These are phyloP conservation scores for Knipowitschia caucasica DNA, from an alignment of 2,797 vertebrate species.

Conservation along the genomic window DNA sequence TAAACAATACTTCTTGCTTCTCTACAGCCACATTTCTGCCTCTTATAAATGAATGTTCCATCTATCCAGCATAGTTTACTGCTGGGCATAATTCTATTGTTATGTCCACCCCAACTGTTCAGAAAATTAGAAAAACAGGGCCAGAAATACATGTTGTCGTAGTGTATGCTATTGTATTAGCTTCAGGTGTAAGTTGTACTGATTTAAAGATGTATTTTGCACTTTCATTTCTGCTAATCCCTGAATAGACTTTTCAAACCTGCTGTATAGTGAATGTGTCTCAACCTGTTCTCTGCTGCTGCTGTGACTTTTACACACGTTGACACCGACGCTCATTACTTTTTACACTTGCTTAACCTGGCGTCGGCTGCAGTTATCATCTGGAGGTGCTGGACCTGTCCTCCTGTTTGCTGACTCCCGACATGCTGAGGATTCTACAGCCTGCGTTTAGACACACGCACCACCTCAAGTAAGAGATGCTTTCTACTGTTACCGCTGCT, in stretches of 20 bases:
- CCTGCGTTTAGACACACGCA: constrained; percentile 83
- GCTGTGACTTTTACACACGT: neutral
- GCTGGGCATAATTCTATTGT: no score
- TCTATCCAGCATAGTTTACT: no score
- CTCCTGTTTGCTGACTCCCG: constrained; percentile 83
- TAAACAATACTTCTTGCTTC: no score
- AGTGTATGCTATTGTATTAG: no score
- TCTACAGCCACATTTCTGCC: no score
- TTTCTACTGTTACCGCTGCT: neutral
- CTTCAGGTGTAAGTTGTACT: no score
- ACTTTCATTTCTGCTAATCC: neutral
- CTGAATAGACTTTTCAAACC: neutral
- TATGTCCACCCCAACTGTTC: no score
- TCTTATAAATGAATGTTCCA: no score
- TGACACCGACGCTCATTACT: neutral
- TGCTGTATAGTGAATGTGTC: neutral
- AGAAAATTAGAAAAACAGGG: no score
- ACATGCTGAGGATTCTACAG: constrained; percentile 76
- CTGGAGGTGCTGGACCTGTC: constrained; percentile 87
- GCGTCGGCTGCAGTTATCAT: constrained; percentile 50
- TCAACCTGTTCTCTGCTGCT: neutral
- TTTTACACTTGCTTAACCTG: neutral
- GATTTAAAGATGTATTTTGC: no score
- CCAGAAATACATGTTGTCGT: no score
- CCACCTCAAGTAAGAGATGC: constrained; percentile 85